A percentile compares a stretch with the other conserved stretches of the same genome.
These are phyloP conservation scores for Epicampocera succincta DNA, from an alignment of 2,888 invertebrate species.

Conservation along the genomic window DNA sequence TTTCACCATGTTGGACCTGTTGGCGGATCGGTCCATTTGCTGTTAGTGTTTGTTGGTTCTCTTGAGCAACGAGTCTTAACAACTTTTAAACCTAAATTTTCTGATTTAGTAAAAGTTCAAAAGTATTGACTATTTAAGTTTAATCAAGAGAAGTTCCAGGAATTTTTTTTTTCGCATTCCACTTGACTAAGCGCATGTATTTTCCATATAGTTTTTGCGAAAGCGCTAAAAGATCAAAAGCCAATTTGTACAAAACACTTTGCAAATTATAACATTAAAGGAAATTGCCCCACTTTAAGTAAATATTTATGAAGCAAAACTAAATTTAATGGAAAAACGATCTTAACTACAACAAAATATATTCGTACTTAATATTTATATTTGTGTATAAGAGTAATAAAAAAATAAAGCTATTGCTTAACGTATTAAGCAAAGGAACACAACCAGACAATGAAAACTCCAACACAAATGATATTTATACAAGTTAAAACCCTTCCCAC, in stretches of 20 bases:
- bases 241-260: constrained; percentile 65
- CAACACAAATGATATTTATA: constrained; percentile 39
- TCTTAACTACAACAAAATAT: constrained; percentile 32
- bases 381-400: not conserved
- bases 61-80: too few relatives aligned
- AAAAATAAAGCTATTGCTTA: constrained; percentile 42
- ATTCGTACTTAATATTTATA: constrained; percentile 11
- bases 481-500: constrained; percentile 18
- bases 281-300: constrained; percentile 65
- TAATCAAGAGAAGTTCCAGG: constrained; percentile 39
- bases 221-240: constrained; percentile 66
- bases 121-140: not conserved
- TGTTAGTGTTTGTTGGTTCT: too few relatives aligned
- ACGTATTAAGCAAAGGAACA: constrained; percentile 29
- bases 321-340: constrained; percentile 52
- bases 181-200: constrained; percentile 14
- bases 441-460: constrained; percentile 6
- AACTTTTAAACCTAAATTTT: too few relatives aligned
- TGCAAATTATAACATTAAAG: constrained; percentile 63
- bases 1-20: too few relatives aligned
- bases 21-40: too few relatives aligned
- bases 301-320: constrained; percentile 70
- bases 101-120: too few relatives aligned
- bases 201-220: constrained; percentile 23
- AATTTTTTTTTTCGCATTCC: constrained; percentile 47